A percentile compares a stretch with the other conserved stretches of the same genome.
Conservation (phyloP, 2,113 vertebrate species). For the Pygoscelis adeliae region DNA sequence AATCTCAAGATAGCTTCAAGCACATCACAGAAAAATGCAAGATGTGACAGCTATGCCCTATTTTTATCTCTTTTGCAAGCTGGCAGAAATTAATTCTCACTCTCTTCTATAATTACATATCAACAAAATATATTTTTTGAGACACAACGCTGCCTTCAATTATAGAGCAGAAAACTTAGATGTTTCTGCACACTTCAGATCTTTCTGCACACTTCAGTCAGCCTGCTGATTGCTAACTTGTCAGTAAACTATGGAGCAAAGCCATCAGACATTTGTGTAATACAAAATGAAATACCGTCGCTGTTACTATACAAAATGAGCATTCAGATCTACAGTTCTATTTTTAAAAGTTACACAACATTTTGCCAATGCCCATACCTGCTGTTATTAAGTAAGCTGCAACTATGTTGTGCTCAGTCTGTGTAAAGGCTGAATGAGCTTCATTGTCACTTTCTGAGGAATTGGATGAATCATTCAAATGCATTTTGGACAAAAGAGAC, state of each 20-base stretch:
- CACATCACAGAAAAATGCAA: constrained; percentile 54
- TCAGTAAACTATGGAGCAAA: neutral
- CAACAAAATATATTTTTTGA: constrained; percentile 29
- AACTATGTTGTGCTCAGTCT: constrained; percentile 91
- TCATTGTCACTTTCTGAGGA: constrained; percentile 57
- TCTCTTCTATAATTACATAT: constrained; percentile 36
- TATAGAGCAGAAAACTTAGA: neutral
- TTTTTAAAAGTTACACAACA: neutral
- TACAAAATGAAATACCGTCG: neutral
- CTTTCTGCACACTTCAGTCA: neutral
- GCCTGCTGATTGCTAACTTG: neutral
- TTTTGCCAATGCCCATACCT: constrained; percentile 78
- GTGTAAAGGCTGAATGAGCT: constrained; percentile 80
- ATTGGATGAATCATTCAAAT: constrained; percentile 66
- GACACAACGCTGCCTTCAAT: neutral
- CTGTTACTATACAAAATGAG: neutral
- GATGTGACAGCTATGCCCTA: constrained; percentile 51
- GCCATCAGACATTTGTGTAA: neutral
- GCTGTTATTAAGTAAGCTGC: constrained; percentile 92
- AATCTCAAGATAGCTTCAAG: constrained; percentile 40
- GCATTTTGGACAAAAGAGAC: constrained; percentile 49
- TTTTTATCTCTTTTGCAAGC: constrained; percentile 58
- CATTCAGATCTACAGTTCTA: neutral
- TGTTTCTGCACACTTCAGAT: neutral
- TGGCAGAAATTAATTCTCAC: constrained; percentile 49